Conservation (phyloP, 1,140 invertebrate species). For the Drosophila rhopaloa region DNA sequence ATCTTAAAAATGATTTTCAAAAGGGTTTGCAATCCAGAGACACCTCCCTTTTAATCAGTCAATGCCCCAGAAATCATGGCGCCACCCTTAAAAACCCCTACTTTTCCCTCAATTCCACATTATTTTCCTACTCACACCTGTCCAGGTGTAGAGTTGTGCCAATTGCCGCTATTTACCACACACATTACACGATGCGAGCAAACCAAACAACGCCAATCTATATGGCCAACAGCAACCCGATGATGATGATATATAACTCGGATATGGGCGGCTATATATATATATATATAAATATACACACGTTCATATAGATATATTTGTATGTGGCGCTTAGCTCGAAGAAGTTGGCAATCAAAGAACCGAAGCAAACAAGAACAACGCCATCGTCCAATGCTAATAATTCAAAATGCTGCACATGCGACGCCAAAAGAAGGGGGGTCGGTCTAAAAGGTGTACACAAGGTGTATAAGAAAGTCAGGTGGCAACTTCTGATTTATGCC, state of each 20-base stretch:
- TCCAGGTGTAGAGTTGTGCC: constrained; percentile 31
- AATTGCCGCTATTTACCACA: constrained; percentile 71
- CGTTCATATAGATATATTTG: neutral
- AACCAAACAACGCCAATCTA: constrained; percentile 72
- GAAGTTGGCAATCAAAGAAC: constrained; percentile 72
- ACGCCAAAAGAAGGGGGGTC: constrained; percentile 35
- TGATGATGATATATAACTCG: constrained; percentile 47
- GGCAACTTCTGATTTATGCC: constrained; percentile 75
- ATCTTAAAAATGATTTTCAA: too few species aligned
- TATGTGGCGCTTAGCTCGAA: constrained; percentile 50
- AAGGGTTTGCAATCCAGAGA: neutral
- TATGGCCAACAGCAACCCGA: constrained; percentile 38
- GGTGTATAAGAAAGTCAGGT: constrained; percentile 39
- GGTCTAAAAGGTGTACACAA: constrained; percentile 11
- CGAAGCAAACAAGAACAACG: constrained; percentile 48
- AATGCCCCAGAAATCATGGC: constrained; percentile 27
- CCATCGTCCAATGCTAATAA: constrained; percentile 67
- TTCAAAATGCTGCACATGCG: constrained; percentile 80
- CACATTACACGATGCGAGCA: constrained; percentile 70
- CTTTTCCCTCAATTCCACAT: neutral
- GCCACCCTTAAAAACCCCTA: neutral
- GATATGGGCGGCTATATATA: constrained; percentile 21
- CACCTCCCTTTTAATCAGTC: constrained; percentile 39
- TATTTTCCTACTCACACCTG: constrained; percentile 4
- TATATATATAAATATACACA: neutral